phyloP scores from a whole-genome alignment of 2,888 invertebrate species.

The Melanotus villosus region DNA sequence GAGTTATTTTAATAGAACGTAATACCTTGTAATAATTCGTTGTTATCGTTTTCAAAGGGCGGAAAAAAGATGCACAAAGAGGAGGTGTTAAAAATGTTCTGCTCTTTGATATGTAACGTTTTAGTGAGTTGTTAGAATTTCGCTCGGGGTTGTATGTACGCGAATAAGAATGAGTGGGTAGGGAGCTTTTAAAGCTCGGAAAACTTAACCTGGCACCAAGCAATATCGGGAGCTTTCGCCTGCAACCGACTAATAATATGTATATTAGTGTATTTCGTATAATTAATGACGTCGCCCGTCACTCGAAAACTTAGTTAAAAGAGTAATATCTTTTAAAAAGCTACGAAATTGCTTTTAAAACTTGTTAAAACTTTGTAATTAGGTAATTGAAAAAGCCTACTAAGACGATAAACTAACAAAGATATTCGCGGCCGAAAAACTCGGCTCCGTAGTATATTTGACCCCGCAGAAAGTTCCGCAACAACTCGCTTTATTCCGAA shows the following conservation, averaged over 20 bases:
- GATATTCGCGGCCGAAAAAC: conserved; percentile 24
- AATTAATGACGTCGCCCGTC: conserved; percentile 46
- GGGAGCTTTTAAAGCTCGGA: conserved; percentile 14
- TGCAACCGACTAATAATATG: conserved; percentile 43
- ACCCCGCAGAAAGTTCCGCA: conserved; percentile 1
- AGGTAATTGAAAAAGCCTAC: conserved; percentile 66
- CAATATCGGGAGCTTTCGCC: conserved; percentile 14
- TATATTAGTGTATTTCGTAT: conserved; percentile 46
- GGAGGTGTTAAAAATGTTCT: conserved; percentile 12
- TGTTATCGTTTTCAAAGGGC: conserved; percentile 18
- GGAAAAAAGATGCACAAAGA: conserved; percentile 21
- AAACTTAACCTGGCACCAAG: conserved; percentile 17
- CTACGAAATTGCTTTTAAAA: conserved; percentile 66
- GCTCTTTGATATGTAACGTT: conserved; percentile 14
- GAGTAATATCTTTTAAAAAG: conserved; percentile 66
- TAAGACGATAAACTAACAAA: conserved; percentile 50
- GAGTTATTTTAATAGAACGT: conserved; percentile 35
- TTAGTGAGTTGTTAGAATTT: conserved; percentile 17
- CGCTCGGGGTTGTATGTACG: background rate
- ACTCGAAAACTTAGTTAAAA: conserved; percentile 58
- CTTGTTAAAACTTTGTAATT: conserved; percentile 67
- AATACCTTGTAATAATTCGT: conserved; percentile 19
- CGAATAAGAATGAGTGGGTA: background rate
- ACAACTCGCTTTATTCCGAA: too few species aligned
- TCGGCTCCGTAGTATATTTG: conserved; percentile 12